Evolutionary conservation across 2,113 vertebrate species (phyloP).

Genomic region (Falcunculus frontatus): DNA sequence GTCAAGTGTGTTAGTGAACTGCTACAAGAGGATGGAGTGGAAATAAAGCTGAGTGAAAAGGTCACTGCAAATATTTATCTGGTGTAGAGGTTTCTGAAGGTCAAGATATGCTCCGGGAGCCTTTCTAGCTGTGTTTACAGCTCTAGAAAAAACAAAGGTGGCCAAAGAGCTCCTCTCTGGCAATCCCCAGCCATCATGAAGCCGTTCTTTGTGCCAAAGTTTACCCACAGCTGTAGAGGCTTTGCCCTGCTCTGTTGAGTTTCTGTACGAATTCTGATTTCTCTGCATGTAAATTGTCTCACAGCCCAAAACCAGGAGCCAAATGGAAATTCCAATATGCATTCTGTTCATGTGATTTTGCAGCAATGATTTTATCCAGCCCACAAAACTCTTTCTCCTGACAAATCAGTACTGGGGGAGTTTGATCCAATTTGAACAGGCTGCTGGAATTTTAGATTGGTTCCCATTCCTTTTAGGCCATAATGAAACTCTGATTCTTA

Average conservation of each 20-base stretch:
- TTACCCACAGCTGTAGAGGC: neutral
- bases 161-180: neutral
- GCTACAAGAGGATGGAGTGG: neutral
- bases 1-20: neutral
- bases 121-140: neutral
- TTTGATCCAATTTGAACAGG: neutral
- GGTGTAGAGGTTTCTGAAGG: neutral
- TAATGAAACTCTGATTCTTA: neutral
- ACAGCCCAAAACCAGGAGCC: neutral
- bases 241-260: neutral
- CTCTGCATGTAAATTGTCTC: neutral
- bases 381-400: neutral
- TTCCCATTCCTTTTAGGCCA: neutral
- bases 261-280: neutral
- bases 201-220: neutral
- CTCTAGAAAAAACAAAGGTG: neutral
- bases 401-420: neutral
- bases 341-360: neutral
- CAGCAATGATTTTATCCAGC: neutral
- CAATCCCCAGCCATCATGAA: neutral
- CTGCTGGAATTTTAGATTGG: neutral
- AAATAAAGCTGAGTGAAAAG: neutral
- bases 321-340: constrained; percentile 6
- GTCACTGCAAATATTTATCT: neutral
- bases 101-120: neutral